Base-by-base conservation (phyloP, 2,113 vertebrate genomes). In the Megaleporinus macrocephalus region DNA sequence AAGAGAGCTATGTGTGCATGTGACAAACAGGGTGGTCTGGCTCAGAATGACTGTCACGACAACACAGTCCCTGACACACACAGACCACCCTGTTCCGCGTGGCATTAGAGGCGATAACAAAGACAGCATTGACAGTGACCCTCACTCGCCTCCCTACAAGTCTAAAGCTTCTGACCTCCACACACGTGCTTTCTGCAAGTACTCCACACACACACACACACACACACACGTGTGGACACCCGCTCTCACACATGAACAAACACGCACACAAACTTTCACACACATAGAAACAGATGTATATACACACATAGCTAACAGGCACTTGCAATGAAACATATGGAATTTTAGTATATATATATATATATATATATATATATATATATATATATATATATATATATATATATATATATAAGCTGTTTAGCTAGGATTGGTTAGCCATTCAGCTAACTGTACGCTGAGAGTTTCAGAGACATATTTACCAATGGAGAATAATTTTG, bases 61-160 rank as follows among this genome's bases (percentile, higher is more conserved):
- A 87, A 85, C 87, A 85, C 85, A 81, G 87, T 88, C 78, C 89
- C 83, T 57, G 73, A 90, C 89, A 89, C 83, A 79, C 87, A 72
- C 83, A 76, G 61, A 83, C 77, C 79, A 66, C 73, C 74, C 57
- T 80, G 81, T 89, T 89, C 79, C 81, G 71, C 88, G 83, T 88
- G 88, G 81, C 82, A 57, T 71, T 1, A 51, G 33, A 78, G 66
- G 72, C 76, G 15, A 87, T 91, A 90, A 94, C 93, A 94, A 92
- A 88, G 92, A 81, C 73, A 87, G 89, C 91, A 91, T 94, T 94
- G 93, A 94, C 91, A 88, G 88, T 90, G 91, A 92, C 90, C 86
- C 83, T 78, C 51, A 68, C 44, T 75, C 62, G 26, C 74, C 22
- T 55, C 29, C 44, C 59, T 55, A 49, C 69, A 78, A 29, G 75